Conservation (phyloP, 1,140 invertebrate genomes). For the Hetaerina americana region DNA sequence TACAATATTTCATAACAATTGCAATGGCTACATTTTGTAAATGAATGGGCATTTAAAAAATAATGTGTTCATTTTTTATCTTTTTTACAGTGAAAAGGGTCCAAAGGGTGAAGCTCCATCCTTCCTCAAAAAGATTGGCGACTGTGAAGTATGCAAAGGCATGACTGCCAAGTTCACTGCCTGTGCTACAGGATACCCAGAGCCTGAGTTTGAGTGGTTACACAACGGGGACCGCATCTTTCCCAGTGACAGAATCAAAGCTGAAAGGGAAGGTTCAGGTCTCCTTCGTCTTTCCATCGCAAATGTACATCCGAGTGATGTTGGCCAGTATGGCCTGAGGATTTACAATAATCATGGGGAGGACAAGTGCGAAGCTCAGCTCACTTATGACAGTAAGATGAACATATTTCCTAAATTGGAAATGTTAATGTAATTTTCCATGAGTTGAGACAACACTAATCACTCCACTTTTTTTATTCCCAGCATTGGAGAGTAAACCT, state of each 20-base stretch:
- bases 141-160: slow-evolving; percentile 72
- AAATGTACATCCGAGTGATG: slow-evolving; percentile 43
- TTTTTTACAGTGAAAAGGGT: slow-evolving; percentile 53
- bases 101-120: slow-evolving; percentile 67
- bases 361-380: slow-evolving; percentile 63
- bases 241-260: slow-evolving; percentile 63
- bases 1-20: no score
- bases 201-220: slow-evolving; percentile 75
- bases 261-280: slow-evolving; percentile 68
- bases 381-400: slow-evolving; percentile 67
- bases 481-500: slow-evolving; percentile 52
- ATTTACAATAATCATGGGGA: slow-evolving; percentile 75
- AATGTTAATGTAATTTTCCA: slow-evolving; percentile 14
- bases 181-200: slow-evolving; percentile 68
- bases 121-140: slow-evolving; percentile 79
- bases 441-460: not conserved
- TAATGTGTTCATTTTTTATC: slow-evolving; percentile 8
- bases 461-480: slow-evolving; percentile 14
- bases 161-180: slow-evolving; percentile 87
- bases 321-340: slow-evolving; percentile 67
- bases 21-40: no score
- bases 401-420: slow-evolving; percentile 11
- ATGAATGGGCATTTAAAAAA: no score
- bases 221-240: slow-evolving; percentile 64
- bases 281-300: slow-evolving; percentile 61